Evolutionary conservation across 1,140 invertebrate species (phyloP), one percentile per base, ranked within the genome.

Genomic region (Heterodera carotae): DNA sequence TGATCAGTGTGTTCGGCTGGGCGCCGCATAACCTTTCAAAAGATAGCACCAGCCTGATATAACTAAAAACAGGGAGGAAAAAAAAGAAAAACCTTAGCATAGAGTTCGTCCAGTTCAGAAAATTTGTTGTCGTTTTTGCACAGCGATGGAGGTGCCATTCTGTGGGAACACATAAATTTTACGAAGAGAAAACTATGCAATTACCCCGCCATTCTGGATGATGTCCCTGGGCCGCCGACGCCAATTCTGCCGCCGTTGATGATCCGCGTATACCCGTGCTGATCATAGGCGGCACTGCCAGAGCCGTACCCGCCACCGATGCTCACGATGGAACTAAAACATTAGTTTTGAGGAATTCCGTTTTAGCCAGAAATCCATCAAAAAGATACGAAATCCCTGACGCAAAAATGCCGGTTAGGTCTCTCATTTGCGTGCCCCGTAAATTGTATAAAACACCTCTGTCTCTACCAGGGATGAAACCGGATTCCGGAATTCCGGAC

Each of bases 281-380:
- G 69, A 2, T 29, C 69, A 39, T 77, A 64, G 67, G 80, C 75
- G 0, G 62, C 77, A 33, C 48, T 69, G 56, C 77, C 64, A 22
- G 71, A 66, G 36, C 71, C 68, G 2, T 27, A 18, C 27, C 66
- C 64, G 0, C 43, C 82, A 22, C 53, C 68, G 27, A 80, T 82
- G 62, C 80, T 82, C 60, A 82, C 81, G 18, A 82, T 82, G 18
- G 82, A 84, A 70, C 80, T 82, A 67, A 74, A 56, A n/a, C 3
- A 56, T 22, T 22, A 15, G 12, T 12, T 2, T 56, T 56, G 1
- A n/a, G n/a, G n/a, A n/a, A n/a, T n/a, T n/a, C 48, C 12, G 5
- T 56, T 2, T 43, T 56, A 33, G 39, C 6, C 0, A 2, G 12
- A 8, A 1, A 1, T 2, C 12, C 39, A 43, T 43, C 12, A 43